phyloP scores from a whole-genome alignment of 2,113 vertebrate species.

The Bufo gargarizans region DNA sequence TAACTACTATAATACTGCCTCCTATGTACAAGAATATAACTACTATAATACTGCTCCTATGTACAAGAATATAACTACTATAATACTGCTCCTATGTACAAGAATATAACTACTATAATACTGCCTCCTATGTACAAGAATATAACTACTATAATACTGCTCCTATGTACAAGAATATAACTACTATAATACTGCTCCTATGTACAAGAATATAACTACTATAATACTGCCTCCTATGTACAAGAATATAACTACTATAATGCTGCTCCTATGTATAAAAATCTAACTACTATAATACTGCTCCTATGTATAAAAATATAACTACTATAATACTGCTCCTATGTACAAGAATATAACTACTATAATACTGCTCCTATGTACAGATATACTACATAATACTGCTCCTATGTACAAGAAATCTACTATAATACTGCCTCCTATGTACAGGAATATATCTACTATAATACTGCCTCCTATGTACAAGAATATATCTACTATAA shows the following conservation, averaged over 20 bases:
- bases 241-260: constrained; percentile 6
- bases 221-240: too few species aligned
- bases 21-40: neutral
- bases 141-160: constrained; percentile 12
- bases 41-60: neutral
- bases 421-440: too few species aligned
- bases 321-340: too few species aligned
- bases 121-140: constrained; percentile 3
- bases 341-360: neutral
- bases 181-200: constrained; percentile 1
- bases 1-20: too few species aligned
- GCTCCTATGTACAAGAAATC: constrained; percentile 13
- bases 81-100: constrained; percentile 3
- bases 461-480: too few species aligned
- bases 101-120: constrained; percentile 9
- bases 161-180: neutral
- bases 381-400: too few species aligned
- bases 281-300: too few species aligned
- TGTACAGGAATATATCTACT: too few species aligned
- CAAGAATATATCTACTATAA: too few species aligned
- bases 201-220: neutral
- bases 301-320: neutral
- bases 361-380: constrained; percentile 6
- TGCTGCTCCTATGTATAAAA: neutral
- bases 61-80: constrained; percentile 12